Base-by-base conservation (phyloP, 2,113 vertebrate species). In the Hyla sarda region DNA sequence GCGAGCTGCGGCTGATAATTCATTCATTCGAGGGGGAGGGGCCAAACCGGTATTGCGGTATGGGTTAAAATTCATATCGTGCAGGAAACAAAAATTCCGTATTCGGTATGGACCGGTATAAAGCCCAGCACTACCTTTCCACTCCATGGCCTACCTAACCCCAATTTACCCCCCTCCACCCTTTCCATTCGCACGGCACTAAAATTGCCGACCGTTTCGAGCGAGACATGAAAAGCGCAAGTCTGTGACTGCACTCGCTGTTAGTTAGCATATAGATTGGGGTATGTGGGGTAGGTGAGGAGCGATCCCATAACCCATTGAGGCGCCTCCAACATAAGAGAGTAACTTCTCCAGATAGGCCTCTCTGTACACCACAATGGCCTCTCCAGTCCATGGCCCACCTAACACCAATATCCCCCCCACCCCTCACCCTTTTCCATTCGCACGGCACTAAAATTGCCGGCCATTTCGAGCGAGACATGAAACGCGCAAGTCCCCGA, bases 251-350 rank as follows among this genome's bases (percentile, higher is more conserved):
- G 21, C 90, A 87, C 90, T 74, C 4, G 3, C 90, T 88, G 91
- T 95, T 98, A 94, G 96, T 99, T 99, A 98, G 97, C 98, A 99
- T 99, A 99, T 99, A 99, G 98, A 99, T 3, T 41, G 3, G 41
- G 3, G 3, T 41, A 41, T 8, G 3, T 41, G 41, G 41, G 41
- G 41, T 41, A 41, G 41, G 41, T 41, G 41, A 41, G 41, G 41
- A 41, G 41, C 41, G 41, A 41, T 41, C 41, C 41, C 41, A 41
- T 41, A 41, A 41, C 41, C 41, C 41, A 41, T 41, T 41, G 41
- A 3, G 3, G 41, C 8, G 41, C 8, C 41, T 3, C 41, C 41
- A 41, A 41, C 8, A 41, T 41, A 41, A 41, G 3, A 8, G 41
- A 5, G 41, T 41, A 41, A 41, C 41, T 8, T 41, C 41, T 41